Percentiles rank a stretch among this genome's conserved stretches.
Conservation (phyloP, 1,140 invertebrate genomes). For the Pogonomyrmex californicus region DNA sequence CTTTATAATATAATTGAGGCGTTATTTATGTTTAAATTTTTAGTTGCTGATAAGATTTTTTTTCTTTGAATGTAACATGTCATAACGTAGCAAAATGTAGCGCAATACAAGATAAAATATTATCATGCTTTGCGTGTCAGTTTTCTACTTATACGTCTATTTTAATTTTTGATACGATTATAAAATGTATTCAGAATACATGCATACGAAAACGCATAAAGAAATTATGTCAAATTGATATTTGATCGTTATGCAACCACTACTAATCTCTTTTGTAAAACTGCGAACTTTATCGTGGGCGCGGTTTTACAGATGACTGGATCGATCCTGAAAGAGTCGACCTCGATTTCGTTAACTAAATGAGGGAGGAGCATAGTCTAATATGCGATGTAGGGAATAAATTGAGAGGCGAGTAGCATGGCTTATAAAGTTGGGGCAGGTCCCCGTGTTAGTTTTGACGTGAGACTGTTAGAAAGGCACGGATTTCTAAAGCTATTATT, state of each 20-base stretch:
- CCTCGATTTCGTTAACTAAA: constrained; percentile 50
- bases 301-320: constrained; percentile 3
- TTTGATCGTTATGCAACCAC: background rate
- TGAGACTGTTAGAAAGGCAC: constrained; percentile 65
- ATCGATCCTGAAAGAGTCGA: background rate
- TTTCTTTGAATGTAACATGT: background rate
- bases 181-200: background rate
- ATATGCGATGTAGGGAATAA: constrained; percentile 33
- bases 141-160: background rate
- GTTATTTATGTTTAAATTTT: no score
- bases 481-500: constrained; percentile 66
- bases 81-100: background rate
- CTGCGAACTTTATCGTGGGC: background rate
- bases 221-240: background rate
- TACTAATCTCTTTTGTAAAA: background rate
- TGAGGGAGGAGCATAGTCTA: constrained; percentile 30
- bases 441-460: constrained; percentile 65
- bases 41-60: no score
- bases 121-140: background rate
- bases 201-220: background rate
- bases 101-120: background rate
- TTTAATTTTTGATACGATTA: background rate
- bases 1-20: no score
- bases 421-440: constrained; percentile 40
- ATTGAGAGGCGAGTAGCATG: constrained; percentile 49